Conservation (phyloP, 2,113 vertebrate genomes). For the Aegithalos caudatus region DNA sequence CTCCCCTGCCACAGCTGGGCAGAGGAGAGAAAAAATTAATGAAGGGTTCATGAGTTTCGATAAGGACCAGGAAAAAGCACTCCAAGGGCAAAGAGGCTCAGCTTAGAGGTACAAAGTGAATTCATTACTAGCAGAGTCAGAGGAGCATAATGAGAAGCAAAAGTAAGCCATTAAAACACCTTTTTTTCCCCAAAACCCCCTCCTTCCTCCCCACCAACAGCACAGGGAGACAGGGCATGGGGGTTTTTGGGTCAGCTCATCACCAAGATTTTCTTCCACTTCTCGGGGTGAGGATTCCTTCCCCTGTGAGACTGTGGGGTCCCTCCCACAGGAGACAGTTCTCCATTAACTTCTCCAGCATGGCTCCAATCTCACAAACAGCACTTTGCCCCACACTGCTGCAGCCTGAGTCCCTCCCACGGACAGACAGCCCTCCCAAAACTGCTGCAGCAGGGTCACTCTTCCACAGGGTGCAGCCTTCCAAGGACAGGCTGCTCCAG, state of each 20-base stretch:
- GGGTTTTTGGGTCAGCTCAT: neutral
- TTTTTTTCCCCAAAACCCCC: neutral
- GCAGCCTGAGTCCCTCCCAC: accelerated
- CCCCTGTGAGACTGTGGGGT: neutral
- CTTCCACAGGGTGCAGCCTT: neutral
- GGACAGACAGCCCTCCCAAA: neutral
- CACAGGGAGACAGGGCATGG: neutral
- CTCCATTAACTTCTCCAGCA: accelerated
- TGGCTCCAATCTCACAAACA: accelerated
- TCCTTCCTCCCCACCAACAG: neutral
- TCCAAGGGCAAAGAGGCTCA: neutral
- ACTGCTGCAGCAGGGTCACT: neutral
- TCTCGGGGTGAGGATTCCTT: neutral
- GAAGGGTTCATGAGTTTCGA: neutral
- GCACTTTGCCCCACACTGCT: neutral
- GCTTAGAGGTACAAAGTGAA: neutral
- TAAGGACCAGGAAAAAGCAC: neutral
- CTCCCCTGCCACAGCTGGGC: neutral
- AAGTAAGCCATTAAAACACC: neutral
- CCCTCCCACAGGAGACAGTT: accelerated
- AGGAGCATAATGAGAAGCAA: neutral
- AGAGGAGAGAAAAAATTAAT: neutral
- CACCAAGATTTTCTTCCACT: accelerated
- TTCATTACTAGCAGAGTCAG: neutral
- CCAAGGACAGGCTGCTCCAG: neutral